phyloP scores from a whole-genome alignment of 2,797 vertebrate genomes.

The Sebastes glaucus region DNA sequence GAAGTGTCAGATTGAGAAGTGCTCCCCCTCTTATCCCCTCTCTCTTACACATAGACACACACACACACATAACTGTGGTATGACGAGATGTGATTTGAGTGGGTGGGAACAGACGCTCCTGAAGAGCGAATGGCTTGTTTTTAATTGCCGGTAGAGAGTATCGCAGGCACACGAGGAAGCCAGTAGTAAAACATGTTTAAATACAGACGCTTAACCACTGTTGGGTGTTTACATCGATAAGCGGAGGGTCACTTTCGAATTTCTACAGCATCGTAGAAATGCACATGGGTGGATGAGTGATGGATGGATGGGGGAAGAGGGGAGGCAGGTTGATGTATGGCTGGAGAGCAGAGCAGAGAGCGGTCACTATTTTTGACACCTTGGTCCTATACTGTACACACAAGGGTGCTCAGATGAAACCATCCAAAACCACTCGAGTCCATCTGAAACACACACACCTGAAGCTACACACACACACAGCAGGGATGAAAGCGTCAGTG shows the following conservation, averaged over 20 bases:
- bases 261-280: neutral
- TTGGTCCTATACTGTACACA: conserved; percentile 12
- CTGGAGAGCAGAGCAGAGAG: conserved; percentile 9
- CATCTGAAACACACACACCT: neutral
- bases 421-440: conserved; percentile 46
- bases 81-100: conserved; percentile 61
- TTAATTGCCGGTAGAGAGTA: conserved; percentile 90
- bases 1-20: conserved; percentile 73
- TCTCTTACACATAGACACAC: neutral
- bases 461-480: neutral
- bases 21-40: neutral
- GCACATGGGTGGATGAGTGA: neutral
- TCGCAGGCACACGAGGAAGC: conserved; percentile 52
- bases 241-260: neutral
- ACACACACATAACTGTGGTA: neutral
- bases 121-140: conserved; percentile 84
- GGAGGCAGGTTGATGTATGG: neutral
- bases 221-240: neutral
- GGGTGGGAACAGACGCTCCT: conserved; percentile 47
- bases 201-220: neutral
- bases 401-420: conserved; percentile 57
- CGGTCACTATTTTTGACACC: conserved; percentile 45
- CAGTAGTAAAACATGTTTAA: neutral
- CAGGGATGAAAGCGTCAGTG: neutral
- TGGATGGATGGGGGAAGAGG: neutral